Evolutionary conservation across 92 coral and sea anemone species (phyloP).

Genomic region (Pocillopora grandis): DNA sequence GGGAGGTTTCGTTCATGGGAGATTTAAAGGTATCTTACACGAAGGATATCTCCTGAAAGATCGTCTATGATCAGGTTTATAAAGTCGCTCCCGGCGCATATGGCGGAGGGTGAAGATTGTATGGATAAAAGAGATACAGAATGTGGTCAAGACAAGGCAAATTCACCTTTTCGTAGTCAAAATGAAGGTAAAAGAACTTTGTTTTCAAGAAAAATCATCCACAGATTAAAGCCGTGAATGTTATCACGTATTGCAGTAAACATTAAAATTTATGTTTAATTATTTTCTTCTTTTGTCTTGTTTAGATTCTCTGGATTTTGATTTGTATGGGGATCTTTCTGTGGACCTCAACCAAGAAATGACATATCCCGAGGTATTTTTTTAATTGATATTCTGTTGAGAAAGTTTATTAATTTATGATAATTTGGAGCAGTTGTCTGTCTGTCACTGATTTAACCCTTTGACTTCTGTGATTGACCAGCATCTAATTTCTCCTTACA

Average conservation of each 20-base stretch:
- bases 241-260: too few species aligned
- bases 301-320: conserved; percentile 49
- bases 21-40: too few species aligned
- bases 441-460: too few species aligned
- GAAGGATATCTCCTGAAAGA: too few species aligned
- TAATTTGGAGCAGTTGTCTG: too few species aligned
- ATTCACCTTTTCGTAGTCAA: conserved; percentile 9
- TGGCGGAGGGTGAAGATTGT: background rate
- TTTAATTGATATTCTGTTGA: background rate
- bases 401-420: too few species aligned
- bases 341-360: conserved; percentile 80
- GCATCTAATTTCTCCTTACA: too few species aligned
- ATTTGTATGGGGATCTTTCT: conserved; percentile 88
- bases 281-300: background rate
- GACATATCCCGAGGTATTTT: conserved; percentile 83
- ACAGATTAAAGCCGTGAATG: background rate
- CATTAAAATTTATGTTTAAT: background rate
- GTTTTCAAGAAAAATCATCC: background rate
- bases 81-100: background rate
- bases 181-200: conserved; percentile 16
- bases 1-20: too few species aligned
- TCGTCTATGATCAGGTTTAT: too few species aligned
- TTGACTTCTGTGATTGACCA: too few species aligned
- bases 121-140: background rate
- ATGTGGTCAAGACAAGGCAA: background rate